Evolutionary conservation across 1,140 invertebrate genomes (phyloP), one percentile per base, ranked within the genome.

Genomic region (Papilio glaucus): DNA sequence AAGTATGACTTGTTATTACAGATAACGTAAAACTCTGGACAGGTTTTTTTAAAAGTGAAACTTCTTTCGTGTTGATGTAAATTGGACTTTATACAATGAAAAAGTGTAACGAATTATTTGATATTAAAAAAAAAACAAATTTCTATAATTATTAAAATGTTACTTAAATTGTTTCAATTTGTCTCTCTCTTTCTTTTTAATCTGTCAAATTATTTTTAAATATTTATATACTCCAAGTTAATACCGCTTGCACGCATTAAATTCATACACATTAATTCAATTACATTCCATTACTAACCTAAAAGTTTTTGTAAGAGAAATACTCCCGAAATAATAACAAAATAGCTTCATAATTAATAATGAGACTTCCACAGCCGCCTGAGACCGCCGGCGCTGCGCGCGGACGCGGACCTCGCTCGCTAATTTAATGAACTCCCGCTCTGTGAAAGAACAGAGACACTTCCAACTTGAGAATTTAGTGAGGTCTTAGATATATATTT

Each of bases 271-370:
- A n/a, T n/a, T n/a, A 21, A 13, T 26, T 6, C 29, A 3, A 41
- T 41, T 13, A 41, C 13, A 13, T 41, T 13, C 4, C 13, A 41
- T 0, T 3, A 57, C 49, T 24, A 53, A 53, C 4, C 49, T 53
- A 24, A 9, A 57, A 57, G 3, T 57, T 57, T 24, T 1, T 0
- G 21, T 57, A 57, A 53, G 45, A 53, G 45, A 53, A 53, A 21
- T 53, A 21, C 49, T 57, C 45, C 12, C 12, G 21, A 57, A 57
- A 57, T 57, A 57, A 57, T 57, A 57, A 24, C 21, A 12, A 57
- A 57, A 57, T 57, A 57, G 49, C 49, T 13, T 57, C 49, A 57
- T 57, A 24, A n/a, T 57, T 57, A 57, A 57, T 57, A 57, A 57
- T 57, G 49, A 57, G 21, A 24, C 24, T 57, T 24, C 24, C 49